Conservation (phyloP, 2,888 invertebrate species). For the Cordylochernes scorpioides region DNA sequence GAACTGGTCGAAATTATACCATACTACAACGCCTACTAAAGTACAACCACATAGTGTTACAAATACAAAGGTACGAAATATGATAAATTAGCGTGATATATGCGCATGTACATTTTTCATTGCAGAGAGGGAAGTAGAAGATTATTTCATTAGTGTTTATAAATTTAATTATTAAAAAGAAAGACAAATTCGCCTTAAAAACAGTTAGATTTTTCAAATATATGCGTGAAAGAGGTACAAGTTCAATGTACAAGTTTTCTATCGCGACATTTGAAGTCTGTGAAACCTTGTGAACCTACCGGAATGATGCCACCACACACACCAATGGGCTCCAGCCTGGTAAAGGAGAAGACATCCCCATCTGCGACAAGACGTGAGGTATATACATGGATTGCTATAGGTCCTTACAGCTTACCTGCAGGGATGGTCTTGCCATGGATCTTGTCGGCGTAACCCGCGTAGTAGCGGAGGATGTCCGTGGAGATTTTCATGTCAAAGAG, state of each 20-base stretch:
- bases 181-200: neutral
- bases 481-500: conserved; percentile 20
- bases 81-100: too few species aligned
- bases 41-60: too few species aligned
- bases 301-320: conserved; percentile 33
- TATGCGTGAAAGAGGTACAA: neutral
- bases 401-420: conserved; percentile 26
- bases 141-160: too few species aligned
- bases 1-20: too few species aligned
- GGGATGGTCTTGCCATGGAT: conserved; percentile 58
- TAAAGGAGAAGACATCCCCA: conserved; percentile 30
- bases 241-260: neutral
- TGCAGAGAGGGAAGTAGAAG: too few species aligned
- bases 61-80: too few species aligned
- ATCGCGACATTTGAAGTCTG: neutral
- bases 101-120: too few species aligned
- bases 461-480: conserved; percentile 27
- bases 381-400: neutral
- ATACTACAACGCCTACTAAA: too few species aligned
- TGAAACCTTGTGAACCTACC: conserved; percentile 15
- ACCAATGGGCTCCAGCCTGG: conserved; percentile 33
- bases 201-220: neutral
- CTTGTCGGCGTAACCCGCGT: conserved; percentile 64
- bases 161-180: too few species aligned
- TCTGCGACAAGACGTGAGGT: conserved; percentile 18